Base-by-base conservation (phyloP, 2,888 invertebrate species). In the Stenodema calcarata region DNA sequence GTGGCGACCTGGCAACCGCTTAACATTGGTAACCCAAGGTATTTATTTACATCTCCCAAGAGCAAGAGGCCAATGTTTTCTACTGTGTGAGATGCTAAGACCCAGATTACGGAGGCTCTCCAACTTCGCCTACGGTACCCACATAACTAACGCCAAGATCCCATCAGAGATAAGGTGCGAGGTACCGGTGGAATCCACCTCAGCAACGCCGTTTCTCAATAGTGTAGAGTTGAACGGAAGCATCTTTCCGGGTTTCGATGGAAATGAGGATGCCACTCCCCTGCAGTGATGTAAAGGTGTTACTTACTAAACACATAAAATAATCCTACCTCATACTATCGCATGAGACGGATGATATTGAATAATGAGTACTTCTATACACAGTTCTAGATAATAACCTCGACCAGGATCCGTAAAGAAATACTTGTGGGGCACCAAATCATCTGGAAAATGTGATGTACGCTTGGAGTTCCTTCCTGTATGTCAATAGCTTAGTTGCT, bases 101-200 rank as follows among this genome's bases (percentile, higher is more conserved):
- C 35, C 70, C 70, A 70, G 70, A 70, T 70, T 70, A 70, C 70
- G n/a, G 30, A 35, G 70, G 70, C 35, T n/a, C 70, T 16, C 28
- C 30, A 70, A 70, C 70, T 70, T 27, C n/a, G 70, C 70, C 70
- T 70, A 70, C 70, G 70, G 70, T 70, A 70, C 70, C 23, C 70
- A 70, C 30, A 70, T 70, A 70, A 70, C 70, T 70, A 70, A 70
- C 70, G 70, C 70, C 70, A 70, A 70, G 70, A 70, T 70, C 70
- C 70, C 70, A 70, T 70, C 70, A 70, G 70, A 70, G 70, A 70
- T 70, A 70, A 35, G 30, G 1, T 28, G 28, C 28, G 70, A 14
- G n/a, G 70, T 30, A 70, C 70, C 70, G 70, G 70, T 70, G 70
- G 70, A 30, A 3, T 70, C 35, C 70, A 70, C 70, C 70, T 28